These are phyloP conservation scores for Corythoichthys intestinalis DNA, from an alignment of 2,113 vertebrate genomes.

Conservation along the genomic window DNA sequence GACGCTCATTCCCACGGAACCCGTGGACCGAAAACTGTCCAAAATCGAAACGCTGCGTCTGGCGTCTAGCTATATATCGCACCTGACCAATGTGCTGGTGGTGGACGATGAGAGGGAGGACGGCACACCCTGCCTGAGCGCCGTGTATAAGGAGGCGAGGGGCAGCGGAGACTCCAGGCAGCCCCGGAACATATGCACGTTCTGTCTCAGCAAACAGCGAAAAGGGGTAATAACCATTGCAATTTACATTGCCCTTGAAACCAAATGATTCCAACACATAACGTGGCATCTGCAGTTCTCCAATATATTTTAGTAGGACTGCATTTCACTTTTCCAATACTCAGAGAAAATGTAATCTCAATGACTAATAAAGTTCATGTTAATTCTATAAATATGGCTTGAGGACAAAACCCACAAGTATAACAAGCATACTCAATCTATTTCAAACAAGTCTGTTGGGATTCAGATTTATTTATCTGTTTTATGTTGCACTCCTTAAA, in stretches of 20 bases:
- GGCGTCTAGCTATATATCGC: constrained; percentile 97
- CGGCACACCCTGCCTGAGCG: constrained; percentile 86
- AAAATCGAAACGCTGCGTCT: constrained; percentile 96
- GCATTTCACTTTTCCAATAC: neutral
- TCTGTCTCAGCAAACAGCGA: constrained; percentile 95
- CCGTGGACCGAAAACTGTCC: constrained; percentile 92
- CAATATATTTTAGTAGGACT: too few relatives aligned
- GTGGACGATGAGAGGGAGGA: constrained; percentile 82
- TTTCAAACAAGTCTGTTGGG: too few relatives aligned
- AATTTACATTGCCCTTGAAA: neutral
- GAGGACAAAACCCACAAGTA: neutral
- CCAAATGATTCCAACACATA: neutral
- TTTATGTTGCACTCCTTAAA: too few relatives aligned
- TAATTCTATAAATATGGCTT: neutral
- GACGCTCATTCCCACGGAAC: constrained; percentile 96
- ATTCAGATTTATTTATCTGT: too few relatives aligned
- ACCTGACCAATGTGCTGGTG: constrained; percentile 92
- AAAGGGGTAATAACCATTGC: constrained; percentile 79
- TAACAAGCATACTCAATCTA: neutral
- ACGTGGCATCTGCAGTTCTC: too few relatives aligned
- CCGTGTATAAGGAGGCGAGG: constrained; percentile 76
- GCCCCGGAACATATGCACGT: constrained; percentile 95
- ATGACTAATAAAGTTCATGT: neutral
- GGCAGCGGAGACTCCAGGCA: constrained; percentile 73
- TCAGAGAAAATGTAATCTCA: constrained; percentile 25